Base-by-base conservation (phyloP, 2,113 vertebrate species). In the Cyanoderma ruficeps region DNA sequence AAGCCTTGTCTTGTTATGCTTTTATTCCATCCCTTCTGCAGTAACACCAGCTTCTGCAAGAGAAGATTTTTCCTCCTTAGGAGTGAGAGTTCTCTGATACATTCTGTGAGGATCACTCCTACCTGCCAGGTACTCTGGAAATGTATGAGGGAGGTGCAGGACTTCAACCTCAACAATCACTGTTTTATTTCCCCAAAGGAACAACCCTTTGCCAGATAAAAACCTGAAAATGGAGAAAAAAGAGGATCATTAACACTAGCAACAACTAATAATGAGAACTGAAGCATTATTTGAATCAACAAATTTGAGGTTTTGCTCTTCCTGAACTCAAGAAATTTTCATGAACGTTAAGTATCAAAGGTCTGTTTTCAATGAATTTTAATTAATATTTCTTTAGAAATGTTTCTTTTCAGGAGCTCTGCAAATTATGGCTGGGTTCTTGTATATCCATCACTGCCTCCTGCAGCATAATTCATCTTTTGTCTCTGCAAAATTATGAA, bases 401-500 rank as follows among this genome's bases (percentile, higher is more conserved):
- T 15, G 6, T 57, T 93, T 86, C 23, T 65, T 88, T 80, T 37
- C 61, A 61, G n/a, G 27, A 65, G 11, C 37, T 60, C 31, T 87
- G 20, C 83, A 78, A 44, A 60, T 92, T 87, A 41, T 59, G 55
- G 18, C 35, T 90, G 14, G 3, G 9, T 76, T 69, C 31, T 63
- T 65, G 13, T 68, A 50, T 13, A 30, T 91, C 53, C 65, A 64
- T 84, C 93, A 79, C 53, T 76, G 61, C 60, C 69, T 95, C 41
- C 80, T 87, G 53, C 60, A 94, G 57, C 28, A 76, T 30, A 79
- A 82, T 75, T 82, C 49, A 76, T 84, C 74, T 91, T 83, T 87
- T 87, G 46, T 76, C 56, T 91, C 56, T 71, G 47, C 16, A 87
- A 89, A 95, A 88, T 69, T 87, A 82, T 64, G 72, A 89, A 91